phyloP scores from a whole-genome alignment of 1,140 invertebrate genomes.

The Lordiphosa clarofinis region DNA sequence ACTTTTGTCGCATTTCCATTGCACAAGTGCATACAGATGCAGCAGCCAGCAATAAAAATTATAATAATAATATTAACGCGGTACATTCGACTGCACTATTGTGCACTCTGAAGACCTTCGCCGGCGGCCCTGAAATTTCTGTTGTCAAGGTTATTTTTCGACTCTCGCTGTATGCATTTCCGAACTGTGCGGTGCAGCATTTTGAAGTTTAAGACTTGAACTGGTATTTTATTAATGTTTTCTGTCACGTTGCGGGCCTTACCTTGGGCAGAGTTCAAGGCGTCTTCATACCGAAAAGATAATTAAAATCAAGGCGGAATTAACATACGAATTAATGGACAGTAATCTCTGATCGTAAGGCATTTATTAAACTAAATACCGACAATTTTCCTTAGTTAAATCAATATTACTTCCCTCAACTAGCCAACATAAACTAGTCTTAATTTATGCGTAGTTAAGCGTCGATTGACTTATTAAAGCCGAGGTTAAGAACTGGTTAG shows the following conservation, averaged over 20 bases:
- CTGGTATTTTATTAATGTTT: constrained; percentile 55
- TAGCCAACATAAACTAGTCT: constrained; percentile 18
- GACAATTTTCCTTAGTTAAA: constrained; percentile 28
- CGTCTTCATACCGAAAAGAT: constrained; percentile 25
- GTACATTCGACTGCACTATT: constrained; percentile 45
- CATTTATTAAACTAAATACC: constrained; percentile 37
- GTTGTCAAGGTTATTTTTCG: constrained; percentile 63
- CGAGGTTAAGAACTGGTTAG: constrained; percentile 3
- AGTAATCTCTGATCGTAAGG: constrained; percentile 12
- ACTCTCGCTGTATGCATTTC: constrained; percentile 55
- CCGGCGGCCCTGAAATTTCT: constrained; percentile 64
- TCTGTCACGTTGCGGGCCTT: constrained; percentile 36
- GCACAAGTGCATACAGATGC: constrained; percentile 24
- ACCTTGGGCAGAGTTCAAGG: constrained; percentile 60
- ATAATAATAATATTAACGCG: constrained; percentile 37
- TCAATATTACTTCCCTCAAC: constrained; percentile 23
- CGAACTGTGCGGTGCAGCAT: constrained; percentile 30
- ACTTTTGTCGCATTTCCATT: constrained; percentile 56
- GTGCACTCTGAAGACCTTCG: constrained; percentile 64
- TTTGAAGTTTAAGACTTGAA: constrained; percentile 59
- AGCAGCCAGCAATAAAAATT: constrained; percentile 21
- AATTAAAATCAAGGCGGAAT: constrained; percentile 49
- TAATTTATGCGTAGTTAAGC: constrained; percentile 5
- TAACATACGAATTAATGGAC: constrained; percentile 7
- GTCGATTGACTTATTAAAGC: constrained; percentile 1